These are phyloP conservation scores for Drosophila suzukii DNA, from an alignment of 1,140 invertebrate species.

Conservation along the genomic window DNA sequence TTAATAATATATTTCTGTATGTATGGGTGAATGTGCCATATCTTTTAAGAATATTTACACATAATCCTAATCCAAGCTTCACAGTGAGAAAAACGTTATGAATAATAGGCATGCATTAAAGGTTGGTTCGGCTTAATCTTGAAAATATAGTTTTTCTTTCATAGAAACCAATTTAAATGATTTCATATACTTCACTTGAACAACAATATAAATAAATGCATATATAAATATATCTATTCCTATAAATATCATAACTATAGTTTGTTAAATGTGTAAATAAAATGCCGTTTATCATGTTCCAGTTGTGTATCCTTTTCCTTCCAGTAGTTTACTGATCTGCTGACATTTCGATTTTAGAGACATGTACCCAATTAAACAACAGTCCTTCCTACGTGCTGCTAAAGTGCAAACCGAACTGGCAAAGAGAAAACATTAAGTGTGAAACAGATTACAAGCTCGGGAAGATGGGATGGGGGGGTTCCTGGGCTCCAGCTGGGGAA, in stretches of 20 bases:
- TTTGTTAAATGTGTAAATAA: not conserved
- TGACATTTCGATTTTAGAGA: conserved; percentile 4
- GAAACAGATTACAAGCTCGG: conserved; percentile 37
- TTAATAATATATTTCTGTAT: no score
- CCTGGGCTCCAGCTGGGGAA: conserved; percentile 10
- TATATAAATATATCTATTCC: no score
- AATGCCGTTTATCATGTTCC: not conserved
- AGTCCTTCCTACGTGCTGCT: conserved; percentile 11
- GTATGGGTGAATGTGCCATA: no score
- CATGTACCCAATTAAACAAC: conserved; percentile 8
- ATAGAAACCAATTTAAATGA: no score
- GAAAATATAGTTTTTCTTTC: not conserved
- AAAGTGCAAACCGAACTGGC: conserved; percentile 14
- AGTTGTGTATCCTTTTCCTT: not conserved
- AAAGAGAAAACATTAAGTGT: conserved; percentile 45
- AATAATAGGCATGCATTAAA: not conserved
- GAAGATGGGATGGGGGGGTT: not conserved
- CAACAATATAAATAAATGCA: no score
- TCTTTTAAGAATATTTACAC: conserved; percentile 14
- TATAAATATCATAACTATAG: no score
- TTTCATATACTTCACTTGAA: no score
- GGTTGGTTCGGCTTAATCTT: not conserved
- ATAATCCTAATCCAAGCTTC: conserved; percentile 17
- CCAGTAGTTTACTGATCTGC: not conserved
- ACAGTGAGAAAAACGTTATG: not conserved